Evolutionary conservation across 2,797 vertebrate genomes (phyloP).

Genomic region (Alouatta caraya): DNA sequence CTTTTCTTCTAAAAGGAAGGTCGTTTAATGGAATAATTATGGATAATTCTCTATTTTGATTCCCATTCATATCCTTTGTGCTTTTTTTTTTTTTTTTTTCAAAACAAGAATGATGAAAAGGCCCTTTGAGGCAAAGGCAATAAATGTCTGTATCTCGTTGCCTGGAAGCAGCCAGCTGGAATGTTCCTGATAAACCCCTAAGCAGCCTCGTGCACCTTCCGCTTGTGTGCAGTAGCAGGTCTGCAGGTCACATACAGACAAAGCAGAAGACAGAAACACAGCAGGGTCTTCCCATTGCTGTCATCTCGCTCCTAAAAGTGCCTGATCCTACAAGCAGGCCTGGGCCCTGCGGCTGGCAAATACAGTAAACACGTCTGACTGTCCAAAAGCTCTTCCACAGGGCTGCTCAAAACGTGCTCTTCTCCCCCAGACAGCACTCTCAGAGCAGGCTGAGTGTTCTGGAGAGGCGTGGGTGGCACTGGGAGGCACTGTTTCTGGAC

Average conservation of each 20-base stretch:
- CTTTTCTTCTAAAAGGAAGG: neutral
- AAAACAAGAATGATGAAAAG: constrained; percentile 32
- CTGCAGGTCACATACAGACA: neutral
- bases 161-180: neutral
- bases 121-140: neutral
- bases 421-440: neutral
- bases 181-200: neutral
- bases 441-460: constrained; percentile 14
- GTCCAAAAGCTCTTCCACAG: neutral
- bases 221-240: neutral
- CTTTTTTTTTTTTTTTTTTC: neutral
- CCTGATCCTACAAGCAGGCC: neutral
- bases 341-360: neutral
- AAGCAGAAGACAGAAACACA: neutral
- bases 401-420: neutral
- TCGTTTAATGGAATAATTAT: neutral
- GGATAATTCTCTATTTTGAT: constrained; percentile 19
- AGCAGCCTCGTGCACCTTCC: neutral
- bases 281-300: neutral
- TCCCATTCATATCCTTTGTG: neutral
- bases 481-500: neutral
- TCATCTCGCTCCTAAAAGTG: neutral
- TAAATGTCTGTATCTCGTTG: neutral
- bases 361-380: neutral
- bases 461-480: constrained; percentile 16